Base-by-base conservation (phyloP, 1,140 invertebrate genomes). In the Latrodectus geometricus region DNA sequence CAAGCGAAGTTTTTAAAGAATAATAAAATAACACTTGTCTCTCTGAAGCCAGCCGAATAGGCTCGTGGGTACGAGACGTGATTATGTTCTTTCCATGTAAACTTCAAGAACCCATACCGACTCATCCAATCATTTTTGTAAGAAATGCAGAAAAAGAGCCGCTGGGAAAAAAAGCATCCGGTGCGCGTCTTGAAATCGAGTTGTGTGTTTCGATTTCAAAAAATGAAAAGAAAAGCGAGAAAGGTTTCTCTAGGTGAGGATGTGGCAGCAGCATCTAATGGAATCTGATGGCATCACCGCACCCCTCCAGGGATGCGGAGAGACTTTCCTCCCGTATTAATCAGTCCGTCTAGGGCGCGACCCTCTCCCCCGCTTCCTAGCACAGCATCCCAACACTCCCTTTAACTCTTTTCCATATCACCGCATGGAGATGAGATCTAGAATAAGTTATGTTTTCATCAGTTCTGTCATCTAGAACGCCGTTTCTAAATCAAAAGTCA, bases 361-460 rank as follows among this genome's bases (percentile, higher is more conserved):
- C 54, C 50, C 80, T 20, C 80, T n/a, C 56, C 66, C 65, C 9
- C 50, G 11, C 56, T 48, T 21, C 56, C 23, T 12, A 50, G 7
- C 7, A 8, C 72, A 12, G 23, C 35, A 21, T 75, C 73, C 17
- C 20, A 21, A 17, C 73, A 21, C 50, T 9, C 9, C 35, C 23
- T 15, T 48, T 23, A 48, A 48, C 69, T 84, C 73, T 75, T 76
- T 83, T 84, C 73, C 82, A 76, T 84, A 76, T 84, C 72, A 52
- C 82, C 56, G 73, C 73, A 84, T 48, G 49, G 61, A 86, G 83
- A 86, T 86, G 83, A 86, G 83, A 77, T 78, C 74, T 49, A 61
- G 83, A 86, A 86, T 86, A 86, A 77, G 83, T 86, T 86, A 86
- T 86, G 83, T 86, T 86, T 86, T 86, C 83, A 86, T 86, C 83